Percentiles rank a stretch among this genome's conserved stretches.
Evolutionary conservation across 2,888 invertebrate genomes (phyloP).

Genomic region (Timema cristinae): DNA sequence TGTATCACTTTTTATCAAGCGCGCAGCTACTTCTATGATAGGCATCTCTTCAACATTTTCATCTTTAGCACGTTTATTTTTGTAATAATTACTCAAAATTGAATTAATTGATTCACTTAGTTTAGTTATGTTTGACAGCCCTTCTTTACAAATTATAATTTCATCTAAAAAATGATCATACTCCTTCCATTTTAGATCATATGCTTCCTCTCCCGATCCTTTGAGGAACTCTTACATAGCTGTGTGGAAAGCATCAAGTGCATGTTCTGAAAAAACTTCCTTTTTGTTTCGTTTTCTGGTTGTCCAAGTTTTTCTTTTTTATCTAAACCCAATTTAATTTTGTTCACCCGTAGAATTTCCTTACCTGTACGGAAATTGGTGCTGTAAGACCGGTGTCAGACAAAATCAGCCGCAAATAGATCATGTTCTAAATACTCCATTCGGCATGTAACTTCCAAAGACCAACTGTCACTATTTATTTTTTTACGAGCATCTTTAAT

Average conservation of each 20-base stretch:
- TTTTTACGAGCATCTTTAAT: slow-evolving; percentile 3
- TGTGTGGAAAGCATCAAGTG: not conserved
- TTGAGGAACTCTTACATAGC: not conserved
- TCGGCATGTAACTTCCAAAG: not conserved
- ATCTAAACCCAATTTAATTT: not conserved
- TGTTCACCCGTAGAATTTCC: not conserved
- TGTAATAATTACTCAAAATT: not conserved
- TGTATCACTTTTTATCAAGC: not conserved
- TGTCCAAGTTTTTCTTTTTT: not conserved
- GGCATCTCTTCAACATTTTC: not conserved
- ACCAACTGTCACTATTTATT: not conserved
- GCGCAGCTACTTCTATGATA: not conserved
- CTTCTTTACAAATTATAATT: slow-evolving; percentile 5
- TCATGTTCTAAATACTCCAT: not conserved
- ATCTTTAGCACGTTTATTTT: not conserved
- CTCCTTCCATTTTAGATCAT: not conserved
- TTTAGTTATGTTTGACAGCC: not conserved
- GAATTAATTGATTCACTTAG: not conserved
- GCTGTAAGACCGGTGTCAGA: not conserved
- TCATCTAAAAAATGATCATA: not conserved
- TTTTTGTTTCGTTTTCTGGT: not conserved
- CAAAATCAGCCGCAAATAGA: not conserved
- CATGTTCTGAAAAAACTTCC: not conserved
- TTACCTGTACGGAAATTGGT: not conserved
- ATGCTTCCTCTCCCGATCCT: not conserved